These are phyloP conservation scores for Endomychus coccineus DNA, from an alignment of 2,888 invertebrate species.

Conservation along the genomic window DNA sequence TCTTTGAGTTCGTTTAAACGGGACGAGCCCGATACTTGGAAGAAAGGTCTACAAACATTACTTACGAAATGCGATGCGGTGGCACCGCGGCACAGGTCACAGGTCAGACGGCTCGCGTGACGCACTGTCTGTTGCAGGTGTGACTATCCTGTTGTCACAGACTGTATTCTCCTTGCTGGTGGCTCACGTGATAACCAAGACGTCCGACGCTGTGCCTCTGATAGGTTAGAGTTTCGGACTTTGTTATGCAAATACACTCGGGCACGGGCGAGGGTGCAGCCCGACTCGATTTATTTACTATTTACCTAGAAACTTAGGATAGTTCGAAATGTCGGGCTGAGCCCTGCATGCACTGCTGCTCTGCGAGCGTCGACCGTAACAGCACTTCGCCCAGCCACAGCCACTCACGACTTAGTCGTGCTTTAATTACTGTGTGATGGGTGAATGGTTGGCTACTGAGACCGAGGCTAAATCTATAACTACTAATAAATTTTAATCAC, in stretches of 20 bases:
- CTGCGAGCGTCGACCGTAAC: slow-evolving; percentile 26
- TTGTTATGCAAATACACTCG: slow-evolving; percentile 33
- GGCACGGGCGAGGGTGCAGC: slow-evolving; percentile 30
- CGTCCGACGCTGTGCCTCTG: slow-evolving; percentile 98
- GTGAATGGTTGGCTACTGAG: slow-evolving; percentile 36
- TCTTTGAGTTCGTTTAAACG: slow-evolving; percentile 40
- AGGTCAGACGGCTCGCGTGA: slow-evolving; percentile 45
- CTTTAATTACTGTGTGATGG: slow-evolving; percentile 29
- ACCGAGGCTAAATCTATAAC: slow-evolving; percentile 43
- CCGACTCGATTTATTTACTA: slow-evolving; percentile 18
- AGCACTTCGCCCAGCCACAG: slow-evolving; percentile 43
- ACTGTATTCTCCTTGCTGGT: slow-evolving; percentile 99
- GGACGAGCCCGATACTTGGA: slow-evolving; percentile 44
- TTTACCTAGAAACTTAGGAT: background rate
- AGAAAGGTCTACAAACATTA: slow-evolving; percentile 27
- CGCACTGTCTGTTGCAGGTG: slow-evolving; percentile 80
- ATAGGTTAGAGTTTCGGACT: slow-evolving; percentile 66
- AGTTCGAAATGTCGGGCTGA: slow-evolving; percentile 30
- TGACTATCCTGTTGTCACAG: slow-evolving; percentile 98
- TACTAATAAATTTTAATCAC: no score
- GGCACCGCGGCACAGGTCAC: slow-evolving; percentile 40
- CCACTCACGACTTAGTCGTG: slow-evolving; percentile 24
- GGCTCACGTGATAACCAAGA: slow-evolving; percentile 98
- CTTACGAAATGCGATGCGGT: background rate
- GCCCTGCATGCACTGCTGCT: slow-evolving; percentile 34